A percentile compares a stretch with the other conserved stretches of the same genome.
These are phyloP conservation scores for Synanthedon tipuliformis DNA, from an alignment of 2,888 invertebrate genomes.

Conservation along the genomic window DNA sequence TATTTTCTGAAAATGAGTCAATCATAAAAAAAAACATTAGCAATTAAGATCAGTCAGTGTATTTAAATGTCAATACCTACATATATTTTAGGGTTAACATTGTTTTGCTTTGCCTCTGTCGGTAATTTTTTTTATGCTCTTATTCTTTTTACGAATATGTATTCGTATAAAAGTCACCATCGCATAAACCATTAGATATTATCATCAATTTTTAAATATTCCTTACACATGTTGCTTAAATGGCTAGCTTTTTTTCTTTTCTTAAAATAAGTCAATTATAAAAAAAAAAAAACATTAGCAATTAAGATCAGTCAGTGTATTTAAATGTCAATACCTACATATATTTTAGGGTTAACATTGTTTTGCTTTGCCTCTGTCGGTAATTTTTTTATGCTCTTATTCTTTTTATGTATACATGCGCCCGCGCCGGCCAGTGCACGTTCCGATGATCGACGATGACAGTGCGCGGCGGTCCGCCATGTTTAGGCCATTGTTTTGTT, in stretches of 20 bases:
- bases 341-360: not conserved
- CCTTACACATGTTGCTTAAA: too few relatives aligned
- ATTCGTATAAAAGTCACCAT: too few relatives aligned
- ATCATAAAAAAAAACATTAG: not conserved
- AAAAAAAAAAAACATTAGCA: not conserved
- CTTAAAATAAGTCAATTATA: not conserved
- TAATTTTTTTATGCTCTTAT: not conserved
- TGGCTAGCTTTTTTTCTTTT: not conserved
- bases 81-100: not conserved
- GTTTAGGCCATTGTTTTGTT: constrained; percentile 1
- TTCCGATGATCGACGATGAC: constrained; percentile 5
- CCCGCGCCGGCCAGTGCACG: not conserved
- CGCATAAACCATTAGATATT: too few relatives aligned
- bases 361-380: not conserved
- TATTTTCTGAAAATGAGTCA: not conserved
- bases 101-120: not conserved
- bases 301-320: not conserved
- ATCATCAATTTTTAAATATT: too few relatives aligned
- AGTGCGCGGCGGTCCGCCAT: constrained; percentile 2
- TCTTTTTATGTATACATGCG: not conserved
- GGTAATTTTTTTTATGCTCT: not conserved
- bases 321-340: not conserved
- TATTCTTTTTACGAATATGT: not conserved
- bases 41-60: not conserved
- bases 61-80: not conserved